Evolutionary conservation across 1,140 invertebrate species (phyloP).

Genomic region (Rhagoletis pomonella): DNA sequence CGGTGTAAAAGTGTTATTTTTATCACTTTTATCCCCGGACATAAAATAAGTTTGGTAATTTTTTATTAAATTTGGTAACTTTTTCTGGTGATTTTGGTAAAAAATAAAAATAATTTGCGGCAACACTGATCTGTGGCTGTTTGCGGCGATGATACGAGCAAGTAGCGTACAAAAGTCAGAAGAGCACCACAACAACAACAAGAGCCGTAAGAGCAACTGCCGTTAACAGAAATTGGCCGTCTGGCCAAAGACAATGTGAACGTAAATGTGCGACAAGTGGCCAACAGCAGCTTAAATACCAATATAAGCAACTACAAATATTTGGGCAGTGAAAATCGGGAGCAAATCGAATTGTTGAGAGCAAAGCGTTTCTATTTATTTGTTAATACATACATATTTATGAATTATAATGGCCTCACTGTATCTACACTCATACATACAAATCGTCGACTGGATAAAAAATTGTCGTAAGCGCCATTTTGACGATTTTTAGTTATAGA

Average conservation of each 20-base stretch:
- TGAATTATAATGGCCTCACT: no score
- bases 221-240: constrained; percentile 41
- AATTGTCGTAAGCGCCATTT: no score
- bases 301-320: not conserved
- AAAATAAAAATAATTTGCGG: no score
- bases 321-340: not conserved
- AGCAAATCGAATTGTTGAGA: not conserved
- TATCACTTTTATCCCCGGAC: no score
- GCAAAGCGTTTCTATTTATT: not conserved
- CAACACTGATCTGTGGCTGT: not conserved
- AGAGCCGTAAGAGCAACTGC: not conserved
- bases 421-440: no score
- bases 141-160: not conserved
- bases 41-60: no score
- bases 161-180: not conserved
- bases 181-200: not conserved
- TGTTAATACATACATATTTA: not conserved
- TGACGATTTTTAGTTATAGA: no score
- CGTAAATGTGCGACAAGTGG: constrained; percentile 47
- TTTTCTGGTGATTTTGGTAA: no score
- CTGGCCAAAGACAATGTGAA: constrained; percentile 16
- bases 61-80: no score
- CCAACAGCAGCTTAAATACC: constrained; percentile 6
- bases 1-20: no score
- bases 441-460: no score